phyloP scores from a whole-genome alignment of 2,113 vertebrate genomes.

The Rhipidura dahli region DNA sequence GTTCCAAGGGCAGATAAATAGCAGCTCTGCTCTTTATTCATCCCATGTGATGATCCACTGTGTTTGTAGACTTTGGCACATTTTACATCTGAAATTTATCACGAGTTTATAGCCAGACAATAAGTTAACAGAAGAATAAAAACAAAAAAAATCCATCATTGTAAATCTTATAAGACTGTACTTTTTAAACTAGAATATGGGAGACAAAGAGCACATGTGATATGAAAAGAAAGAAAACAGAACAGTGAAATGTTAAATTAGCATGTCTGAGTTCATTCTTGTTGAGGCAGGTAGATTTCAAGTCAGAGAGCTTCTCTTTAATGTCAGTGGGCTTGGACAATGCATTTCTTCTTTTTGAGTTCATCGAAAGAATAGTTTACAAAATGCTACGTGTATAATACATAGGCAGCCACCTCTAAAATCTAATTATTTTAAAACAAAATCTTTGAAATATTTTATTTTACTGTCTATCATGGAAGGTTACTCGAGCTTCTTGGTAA shows the following conservation, averaged over 20 bases:
- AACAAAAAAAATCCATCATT: background rate
- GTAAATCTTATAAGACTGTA: background rate
- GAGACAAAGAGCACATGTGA: background rate
- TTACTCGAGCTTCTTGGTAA: background rate
- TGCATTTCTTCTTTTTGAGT: background rate
- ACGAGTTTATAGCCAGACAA: slow-evolving; percentile 15
- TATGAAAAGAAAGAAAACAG: background rate
- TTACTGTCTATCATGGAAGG: background rate
- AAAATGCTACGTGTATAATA: background rate
- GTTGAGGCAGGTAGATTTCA: background rate
- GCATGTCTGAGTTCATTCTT: background rate
- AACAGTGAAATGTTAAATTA: background rate
- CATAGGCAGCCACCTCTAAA: background rate
- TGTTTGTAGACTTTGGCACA: slow-evolving; percentile 31
- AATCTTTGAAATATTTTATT: background rate
- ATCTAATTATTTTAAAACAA: background rate
- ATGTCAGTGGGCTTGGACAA: background rate
- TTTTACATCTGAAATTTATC: slow-evolving; percentile 52
- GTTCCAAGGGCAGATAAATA: slow-evolving; percentile 49
- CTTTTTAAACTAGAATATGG: background rate
- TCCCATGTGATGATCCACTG: slow-evolving; percentile 17
- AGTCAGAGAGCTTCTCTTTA: background rate
- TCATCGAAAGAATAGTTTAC: background rate
- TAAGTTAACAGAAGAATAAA: slow-evolving; percentile 16
- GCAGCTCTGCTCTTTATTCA: slow-evolving; percentile 34